phyloP scores from a whole-genome alignment of 64 coral and sea anemone species.

The Actinia tenebrosa region DNA sequence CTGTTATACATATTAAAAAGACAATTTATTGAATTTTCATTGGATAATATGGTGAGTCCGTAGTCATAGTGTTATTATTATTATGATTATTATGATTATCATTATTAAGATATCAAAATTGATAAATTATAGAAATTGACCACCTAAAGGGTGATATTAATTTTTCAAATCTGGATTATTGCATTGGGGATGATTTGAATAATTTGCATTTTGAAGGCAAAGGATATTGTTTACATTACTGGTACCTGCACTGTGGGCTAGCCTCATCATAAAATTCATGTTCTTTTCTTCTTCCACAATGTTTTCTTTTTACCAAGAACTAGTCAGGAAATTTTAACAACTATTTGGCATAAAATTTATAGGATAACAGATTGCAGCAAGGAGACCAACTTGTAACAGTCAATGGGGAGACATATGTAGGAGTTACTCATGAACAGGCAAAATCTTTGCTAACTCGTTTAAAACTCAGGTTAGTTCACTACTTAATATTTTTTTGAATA shows the following conservation, averaged over 20 bases:
- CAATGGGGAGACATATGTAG: constrained; percentile 69
- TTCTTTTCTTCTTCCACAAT: neutral
- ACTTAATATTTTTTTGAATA: neutral
- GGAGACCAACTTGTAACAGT: constrained; percentile 67
- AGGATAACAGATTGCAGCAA: constrained; percentile 58
- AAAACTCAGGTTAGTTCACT: constrained; percentile 59
- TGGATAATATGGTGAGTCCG: no score
- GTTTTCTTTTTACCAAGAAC: neutral
- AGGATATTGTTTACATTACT: neutral
- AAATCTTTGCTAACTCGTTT: constrained; percentile 77
- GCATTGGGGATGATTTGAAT: neutral
- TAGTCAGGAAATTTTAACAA: constrained; percentile 21
- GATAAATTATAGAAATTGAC: neutral
- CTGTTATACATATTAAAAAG: neutral
- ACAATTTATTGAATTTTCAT: no score
- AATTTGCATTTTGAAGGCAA: constrained; percentile 16
- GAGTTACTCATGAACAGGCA: constrained; percentile 85
- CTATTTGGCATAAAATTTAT: neutral
- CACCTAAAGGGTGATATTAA: neutral
- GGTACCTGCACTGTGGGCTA: neutral
- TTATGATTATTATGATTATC: no score
- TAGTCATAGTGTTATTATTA: no score
- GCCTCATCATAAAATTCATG: neutral
- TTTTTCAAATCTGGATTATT: constrained; percentile 2
- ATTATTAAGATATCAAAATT: neutral